Conservation (phyloP, 2,113 vertebrate genomes). For the Mesembrinibis cayennensis region DNA sequence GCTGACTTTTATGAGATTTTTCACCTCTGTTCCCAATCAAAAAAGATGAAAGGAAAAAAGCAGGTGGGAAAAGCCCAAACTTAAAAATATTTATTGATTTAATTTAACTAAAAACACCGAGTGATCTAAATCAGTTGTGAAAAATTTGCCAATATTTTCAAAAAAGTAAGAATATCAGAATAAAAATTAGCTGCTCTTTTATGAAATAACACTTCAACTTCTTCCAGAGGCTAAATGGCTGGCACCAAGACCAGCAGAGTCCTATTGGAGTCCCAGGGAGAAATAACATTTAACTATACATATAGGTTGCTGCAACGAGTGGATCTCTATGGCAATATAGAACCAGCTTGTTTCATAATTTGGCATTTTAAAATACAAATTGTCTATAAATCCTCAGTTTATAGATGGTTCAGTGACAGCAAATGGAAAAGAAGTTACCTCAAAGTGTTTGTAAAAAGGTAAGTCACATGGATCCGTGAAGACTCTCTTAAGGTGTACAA, state of each 20-base stretch:
- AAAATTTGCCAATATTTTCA: not conserved
- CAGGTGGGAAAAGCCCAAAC: not conserved
- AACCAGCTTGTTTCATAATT: not conserved
- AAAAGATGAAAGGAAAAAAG: not conserved
- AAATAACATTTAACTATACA: not conserved
- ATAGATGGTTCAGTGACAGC: not conserved
- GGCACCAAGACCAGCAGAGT: not conserved
- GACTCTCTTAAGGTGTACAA: not conserved
- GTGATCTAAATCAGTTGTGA: not conserved
- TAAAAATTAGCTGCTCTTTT: not conserved
- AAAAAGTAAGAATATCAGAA: not conserved
- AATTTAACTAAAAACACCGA: not conserved
- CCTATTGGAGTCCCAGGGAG: not conserved
- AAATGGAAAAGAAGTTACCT: not conserved
- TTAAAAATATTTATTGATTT: not conserved
- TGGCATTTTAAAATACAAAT: not conserved
- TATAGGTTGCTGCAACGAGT: not conserved
- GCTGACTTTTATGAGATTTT: not conserved
- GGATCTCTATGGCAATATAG: not conserved
- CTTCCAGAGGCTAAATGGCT: not conserved
- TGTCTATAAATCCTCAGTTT: not conserved
- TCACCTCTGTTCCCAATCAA: not conserved
- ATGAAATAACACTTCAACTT: not conserved
- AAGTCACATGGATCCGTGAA: not conserved
- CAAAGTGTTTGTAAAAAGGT: not conserved